Evolutionary conservation across 2,888 invertebrate genomes (phyloP), one percentile per base, ranked within the genome.

Genomic region (Xestobium rufovillosum): DNA sequence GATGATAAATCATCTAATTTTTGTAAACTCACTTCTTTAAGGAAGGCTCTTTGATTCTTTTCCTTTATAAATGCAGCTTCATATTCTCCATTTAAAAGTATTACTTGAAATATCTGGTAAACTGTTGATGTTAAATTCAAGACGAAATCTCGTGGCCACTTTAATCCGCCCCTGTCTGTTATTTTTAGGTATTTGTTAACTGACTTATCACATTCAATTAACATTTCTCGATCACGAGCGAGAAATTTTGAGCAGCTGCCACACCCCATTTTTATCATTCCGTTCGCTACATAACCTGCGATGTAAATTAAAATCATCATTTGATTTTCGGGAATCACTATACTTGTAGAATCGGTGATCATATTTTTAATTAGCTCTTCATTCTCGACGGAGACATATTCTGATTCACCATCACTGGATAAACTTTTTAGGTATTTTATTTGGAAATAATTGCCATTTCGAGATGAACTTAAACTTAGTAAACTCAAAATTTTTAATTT

Each of bases 351-450:
- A 19, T 19, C 23, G n/a, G 23, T n/a, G 23, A 19, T 19, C n/a
- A 19, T 8, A 19, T 19, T 19, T 19, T 19, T 19, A 19, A 19
- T n/a, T 19, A 19, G n/a, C 23, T 19, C 23, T 19, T 19, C 23
- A 19, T 19, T 19, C 23, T 19, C n/a, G 6, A 19, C 6, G 23
- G 23, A 19, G 6, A 19, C 23, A n/a, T 19, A 19, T 19, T 19
- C 23, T n/a, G 23, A 19, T 19, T 19, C 23, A 19, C 23, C 23
- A 19, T 19, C 23, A 19, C 23, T 19, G 23, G 23, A 19, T 19
- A 19, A 19, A 8, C 6, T n/a, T 19, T 19, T 19, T 19, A 19
- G 23, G n/a, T n/a, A 8, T 19, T 19, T n/a, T 19, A 19, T 19
- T 19, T 19, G 23, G 23, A 19, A 19, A n/a, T n/a, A n/a, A 19